These are phyloP conservation scores for Polydrusus pterygomalis DNA, from an alignment of 2,888 invertebrate genomes.

Conservation along the genomic window DNA sequence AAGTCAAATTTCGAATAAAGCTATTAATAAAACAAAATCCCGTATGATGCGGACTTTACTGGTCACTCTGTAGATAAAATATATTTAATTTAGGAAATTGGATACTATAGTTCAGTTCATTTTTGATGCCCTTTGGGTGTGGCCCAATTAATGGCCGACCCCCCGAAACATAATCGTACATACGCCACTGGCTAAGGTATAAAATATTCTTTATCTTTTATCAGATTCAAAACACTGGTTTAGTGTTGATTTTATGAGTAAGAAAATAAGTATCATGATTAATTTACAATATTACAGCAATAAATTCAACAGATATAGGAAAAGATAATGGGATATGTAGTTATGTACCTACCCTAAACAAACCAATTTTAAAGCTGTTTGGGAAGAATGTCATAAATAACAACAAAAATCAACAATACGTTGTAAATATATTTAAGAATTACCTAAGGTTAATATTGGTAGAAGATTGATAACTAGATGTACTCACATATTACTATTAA, in stretches of 20 bases:
- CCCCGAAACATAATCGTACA: too few relatives aligned
- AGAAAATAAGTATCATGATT: background rate
- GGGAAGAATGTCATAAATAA: conserved; percentile 10
- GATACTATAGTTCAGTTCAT: too few relatives aligned
- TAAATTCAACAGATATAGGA: background rate
- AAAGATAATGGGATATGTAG: background rate
- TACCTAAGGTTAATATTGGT: conserved; percentile 1
- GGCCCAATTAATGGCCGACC: too few relatives aligned
- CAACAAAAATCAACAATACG: conserved; percentile 14
- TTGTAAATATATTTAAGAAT: background rate
- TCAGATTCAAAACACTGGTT: background rate
- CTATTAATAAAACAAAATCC: too few relatives aligned
- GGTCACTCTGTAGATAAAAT: too few relatives aligned
- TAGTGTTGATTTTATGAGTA: background rate
- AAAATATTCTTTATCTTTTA: background rate
- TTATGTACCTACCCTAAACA: background rate
- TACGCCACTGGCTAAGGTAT: too few relatives aligned
- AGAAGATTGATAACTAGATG: background rate
- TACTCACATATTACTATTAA: background rate
- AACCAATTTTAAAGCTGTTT: conserved; percentile 7
- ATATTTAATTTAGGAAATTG: too few relatives aligned
- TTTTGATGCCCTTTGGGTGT: too few relatives aligned
- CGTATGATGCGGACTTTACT: too few relatives aligned
- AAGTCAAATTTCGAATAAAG: too few relatives aligned
- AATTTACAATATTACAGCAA: background rate